Base-by-base conservation (phyloP, 2,888 invertebrate genomes). In the Scaptodrosophila latifasciaeformis region DNA sequence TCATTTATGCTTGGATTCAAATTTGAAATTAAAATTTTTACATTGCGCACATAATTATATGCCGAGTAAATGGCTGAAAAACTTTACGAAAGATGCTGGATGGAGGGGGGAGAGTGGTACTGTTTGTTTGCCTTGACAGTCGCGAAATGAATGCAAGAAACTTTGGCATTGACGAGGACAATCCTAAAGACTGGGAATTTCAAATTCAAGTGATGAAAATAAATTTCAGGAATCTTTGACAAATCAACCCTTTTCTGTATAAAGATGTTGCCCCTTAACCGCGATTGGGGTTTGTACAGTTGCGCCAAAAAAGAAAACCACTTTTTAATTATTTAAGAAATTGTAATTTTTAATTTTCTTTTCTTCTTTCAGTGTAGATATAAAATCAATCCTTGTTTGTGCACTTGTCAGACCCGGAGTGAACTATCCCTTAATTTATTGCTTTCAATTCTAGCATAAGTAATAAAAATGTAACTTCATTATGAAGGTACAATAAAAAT, bases 1-100 rank as follows among this genome's bases (percentile, higher is more conserved):
- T 37, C 17, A 37, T 51, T n/a, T n/a, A 45, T 54, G 55, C 50
- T 50, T 17, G 50, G 59, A 50, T 62, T 66, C 60, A 61, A 77
- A 79, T 82, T 79, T 81, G 69, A 84, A 85, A 85, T 85, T 86
- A 85, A 80, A 84, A 85, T 83, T 84, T 83, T 71, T 70, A 65
- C 85, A 74, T 83, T 67, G 79, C 80, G 76, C 79, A 85, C 82
- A 84, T 84, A 83, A 85, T 85, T 85, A 75, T 75, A 83, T 82
- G 69, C 76, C 70, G 44, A 17, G 19, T 39, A 39, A 44, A 44
- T 17, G 30, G 30, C 31, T 24, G 44, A 44, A 44, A 44, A 44
- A 44, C 9, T 15, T 29, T 29, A 1, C 29, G n/a, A n/a, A 29
- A 34, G 34, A 34, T 34, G 31, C 2, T 12, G 34, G 34, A 6